Evolutionary conservation across 2,888 invertebrate species (phyloP).

Genomic region (Cephus sareptanus): DNA sequence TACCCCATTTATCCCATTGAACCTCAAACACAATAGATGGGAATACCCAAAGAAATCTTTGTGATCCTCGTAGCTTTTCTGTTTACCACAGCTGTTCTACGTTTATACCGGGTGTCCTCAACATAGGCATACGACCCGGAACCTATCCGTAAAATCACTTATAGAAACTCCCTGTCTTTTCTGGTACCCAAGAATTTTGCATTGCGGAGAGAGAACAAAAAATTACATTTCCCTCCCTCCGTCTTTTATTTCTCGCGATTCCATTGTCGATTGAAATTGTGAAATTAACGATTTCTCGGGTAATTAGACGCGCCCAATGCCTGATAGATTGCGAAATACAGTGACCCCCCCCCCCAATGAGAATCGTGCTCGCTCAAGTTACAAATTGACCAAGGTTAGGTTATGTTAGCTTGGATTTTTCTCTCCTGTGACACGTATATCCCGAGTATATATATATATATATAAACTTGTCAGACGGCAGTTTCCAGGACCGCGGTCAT

Average conservation of each 20-base stretch:
- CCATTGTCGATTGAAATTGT: not conserved
- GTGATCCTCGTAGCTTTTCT: not conserved
- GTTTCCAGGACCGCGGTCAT: too few species aligned
- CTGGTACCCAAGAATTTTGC: not conserved
- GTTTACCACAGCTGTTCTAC: not conserved
- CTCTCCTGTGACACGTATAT: not conserved
- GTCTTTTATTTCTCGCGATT: not conserved
- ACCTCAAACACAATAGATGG: not conserved
- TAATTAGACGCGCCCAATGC: not conserved
- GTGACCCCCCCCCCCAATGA: not conserved
- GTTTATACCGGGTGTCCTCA: not conserved
- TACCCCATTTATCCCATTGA: conserved; percentile 23
- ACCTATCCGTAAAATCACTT: not conserved
- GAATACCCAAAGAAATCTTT: not conserved
- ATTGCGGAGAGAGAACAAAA: not conserved
- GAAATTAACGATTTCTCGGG: not conserved
- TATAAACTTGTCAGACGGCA: too few species aligned
- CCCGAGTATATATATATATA: too few species aligned
- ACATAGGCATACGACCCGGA: not conserved
- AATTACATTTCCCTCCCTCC: not conserved
- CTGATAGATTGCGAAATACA: not conserved
- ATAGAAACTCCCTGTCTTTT: not conserved
- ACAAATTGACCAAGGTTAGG: not conserved
- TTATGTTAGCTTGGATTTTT: not conserved
- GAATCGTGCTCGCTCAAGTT: not conserved